These are phyloP conservation scores for Ectropis grisescens DNA, from an alignment of 1,140 invertebrate species.

Conservation along the genomic window DNA sequence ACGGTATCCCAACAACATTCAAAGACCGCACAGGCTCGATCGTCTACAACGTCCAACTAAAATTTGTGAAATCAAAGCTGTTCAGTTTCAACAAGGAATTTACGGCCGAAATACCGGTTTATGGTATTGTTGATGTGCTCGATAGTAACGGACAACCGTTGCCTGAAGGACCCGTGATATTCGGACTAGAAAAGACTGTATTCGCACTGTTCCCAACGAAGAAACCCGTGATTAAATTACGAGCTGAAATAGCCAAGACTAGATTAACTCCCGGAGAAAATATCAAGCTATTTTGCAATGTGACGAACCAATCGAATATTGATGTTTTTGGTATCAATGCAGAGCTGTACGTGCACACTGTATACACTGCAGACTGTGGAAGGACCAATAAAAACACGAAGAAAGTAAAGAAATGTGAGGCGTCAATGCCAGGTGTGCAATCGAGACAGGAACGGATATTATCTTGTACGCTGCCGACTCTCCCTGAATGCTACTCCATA, in stretches of 20 bases:
- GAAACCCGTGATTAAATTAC: not conserved
- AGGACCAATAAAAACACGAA: not conserved
- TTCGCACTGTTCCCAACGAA: not conserved
- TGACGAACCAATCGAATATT: not conserved
- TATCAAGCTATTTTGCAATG: not conserved
- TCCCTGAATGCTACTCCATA: not conserved
- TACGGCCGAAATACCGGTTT: not conserved
- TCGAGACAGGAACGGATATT: too few relatives aligned
- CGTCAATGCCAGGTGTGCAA: not conserved
- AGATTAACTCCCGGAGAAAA: not conserved
- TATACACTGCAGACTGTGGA: not conserved
- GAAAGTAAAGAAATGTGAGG: not conserved
- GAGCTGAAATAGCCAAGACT: not conserved
- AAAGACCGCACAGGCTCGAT: not conserved
- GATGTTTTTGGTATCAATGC: not conserved
- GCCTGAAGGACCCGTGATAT: not conserved
- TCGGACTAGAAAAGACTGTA: not conserved
- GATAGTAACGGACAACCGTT: not conserved
- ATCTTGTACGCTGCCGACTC: not conserved
- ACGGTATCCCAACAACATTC: not conserved
- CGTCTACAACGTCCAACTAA: not conserved
- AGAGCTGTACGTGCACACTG: not conserved
- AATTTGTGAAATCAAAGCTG: not conserved
- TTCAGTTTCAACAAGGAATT: not conserved
- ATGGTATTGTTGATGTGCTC: not conserved